Evolutionary conservation across 2,888 invertebrate species (phyloP), one percentile per base, ranked within the genome.

Genomic region (Eupithecia inturbata): DNA sequence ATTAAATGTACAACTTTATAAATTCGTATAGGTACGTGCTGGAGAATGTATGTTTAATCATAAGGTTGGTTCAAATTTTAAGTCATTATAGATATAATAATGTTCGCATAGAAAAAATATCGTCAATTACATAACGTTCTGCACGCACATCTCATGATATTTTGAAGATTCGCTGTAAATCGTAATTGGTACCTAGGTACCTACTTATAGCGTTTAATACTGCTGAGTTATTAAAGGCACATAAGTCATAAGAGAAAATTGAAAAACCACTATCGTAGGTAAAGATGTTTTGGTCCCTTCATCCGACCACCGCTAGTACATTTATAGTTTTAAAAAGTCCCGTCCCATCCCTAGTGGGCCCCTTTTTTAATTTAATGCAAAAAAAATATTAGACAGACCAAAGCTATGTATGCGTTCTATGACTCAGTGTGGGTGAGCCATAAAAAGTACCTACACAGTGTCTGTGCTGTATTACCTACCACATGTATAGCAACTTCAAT

Each of bases 1-100:
- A 94, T 94, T 94, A 94, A 57, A 92, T 94, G 94, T 91, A 94
- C 93, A 93, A 94, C 92, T 93, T 91, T 93, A 93, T 90, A 91
- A 89, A 91, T 90, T 66, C 91, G 91, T 92, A 88, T 84, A n/a
- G n/a, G n/a, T n/a, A 87, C 84, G 86, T 83, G 79, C 86, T 79
- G 87, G 89, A 88, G 88, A 88, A 88, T 89, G 67, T 88, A 87
- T 88, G 66, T 88, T 87, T 83, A 81, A 60, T 75, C 67, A 33
- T 39, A 70, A 68, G 69, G 72, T 74, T 77, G n/a, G 22, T 53
- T 74, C 57, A 67, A 64, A 64, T 64, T 70, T 73, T 66, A 19
- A 39, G 66, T 64, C 57, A 33, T 31, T 62, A n/a, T 22, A 71
- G 39, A n/a, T 53, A 62, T 53, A 41, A 33, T 22, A 22, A 57